phyloP scores from a whole-genome alignment of 2,113 vertebrate genomes.

The Microcebus tavaratra region DNA sequence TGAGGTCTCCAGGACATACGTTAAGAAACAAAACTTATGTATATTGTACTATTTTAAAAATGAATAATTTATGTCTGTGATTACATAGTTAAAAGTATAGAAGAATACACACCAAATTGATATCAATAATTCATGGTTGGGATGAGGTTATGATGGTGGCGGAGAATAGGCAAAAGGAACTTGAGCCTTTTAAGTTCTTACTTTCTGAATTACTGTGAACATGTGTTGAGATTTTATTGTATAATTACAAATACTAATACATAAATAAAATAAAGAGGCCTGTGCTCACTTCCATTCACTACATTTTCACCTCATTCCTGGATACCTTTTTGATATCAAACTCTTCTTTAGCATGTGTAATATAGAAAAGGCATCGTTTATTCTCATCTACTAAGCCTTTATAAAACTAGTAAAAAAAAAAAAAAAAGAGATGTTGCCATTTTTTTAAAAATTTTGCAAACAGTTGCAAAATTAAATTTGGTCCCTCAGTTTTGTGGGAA shows the following conservation, averaged over 20 bases:
- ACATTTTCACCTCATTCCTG: not conserved
- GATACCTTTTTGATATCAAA: not conserved
- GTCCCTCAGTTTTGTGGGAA: slow-evolving; percentile 55
- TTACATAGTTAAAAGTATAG: not conserved
- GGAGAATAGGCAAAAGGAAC: not conserved
- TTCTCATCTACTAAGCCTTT: slow-evolving; percentile 36
- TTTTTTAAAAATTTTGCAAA: slow-evolving; percentile 45
- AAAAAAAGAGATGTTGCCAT: slow-evolving; percentile 10
- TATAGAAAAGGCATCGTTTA: not conserved
- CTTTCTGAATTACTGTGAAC: not conserved
- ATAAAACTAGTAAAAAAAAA: not conserved
- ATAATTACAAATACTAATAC: not conserved
- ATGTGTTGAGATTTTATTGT: not conserved
- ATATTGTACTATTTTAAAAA: not conserved
- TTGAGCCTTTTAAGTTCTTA: not conserved
- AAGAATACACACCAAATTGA: not conserved
- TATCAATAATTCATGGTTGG: not conserved
- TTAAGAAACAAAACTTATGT: not conserved
- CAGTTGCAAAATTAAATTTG: slow-evolving; percentile 69
- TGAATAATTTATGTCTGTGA: not conserved
- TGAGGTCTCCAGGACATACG: not conserved
- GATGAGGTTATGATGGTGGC: not conserved
- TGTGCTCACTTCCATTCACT: not conserved
- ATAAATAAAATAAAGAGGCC: not conserved
- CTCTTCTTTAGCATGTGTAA: slow-evolving; percentile 2